These are phyloP conservation scores for Folsomia candida DNA, from an alignment of 2,888 invertebrate genomes.

Conservation along the genomic window DNA sequence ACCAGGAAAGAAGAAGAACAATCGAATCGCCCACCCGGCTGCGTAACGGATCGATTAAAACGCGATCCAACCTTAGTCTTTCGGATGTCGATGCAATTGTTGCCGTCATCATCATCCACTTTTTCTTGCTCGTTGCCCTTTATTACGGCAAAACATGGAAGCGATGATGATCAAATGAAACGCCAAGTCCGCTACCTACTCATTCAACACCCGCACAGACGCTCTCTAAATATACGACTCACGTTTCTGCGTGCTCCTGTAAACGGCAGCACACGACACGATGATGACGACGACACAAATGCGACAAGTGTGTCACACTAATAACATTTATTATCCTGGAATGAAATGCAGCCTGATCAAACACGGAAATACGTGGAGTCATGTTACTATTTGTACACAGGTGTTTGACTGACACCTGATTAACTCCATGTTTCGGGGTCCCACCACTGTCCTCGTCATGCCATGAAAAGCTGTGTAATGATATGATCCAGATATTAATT, in stretches of 20 bases:
- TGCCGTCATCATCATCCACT: background rate
- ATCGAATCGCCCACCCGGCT: conserved; percentile 49
- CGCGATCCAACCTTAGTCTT: conserved; percentile 26
- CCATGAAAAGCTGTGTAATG: too few species aligned
- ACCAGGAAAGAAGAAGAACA: conserved; percentile 26
- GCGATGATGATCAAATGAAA: too few species aligned
- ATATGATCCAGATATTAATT: too few species aligned
- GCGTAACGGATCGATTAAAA: conserved; percentile 49
- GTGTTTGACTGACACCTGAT: too few species aligned
- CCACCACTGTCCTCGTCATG: too few species aligned
- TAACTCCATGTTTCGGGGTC: too few species aligned
- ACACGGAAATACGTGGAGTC: background rate
- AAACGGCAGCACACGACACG: too few species aligned
- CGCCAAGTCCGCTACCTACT: too few species aligned
- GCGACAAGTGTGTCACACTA: background rate
- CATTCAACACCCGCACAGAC: too few species aligned
- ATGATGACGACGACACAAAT: background rate
- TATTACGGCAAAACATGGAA: background rate
- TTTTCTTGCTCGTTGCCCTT: background rate
- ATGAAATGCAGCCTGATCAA: background rate
- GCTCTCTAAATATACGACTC: too few species aligned
- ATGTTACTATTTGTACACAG: background rate
- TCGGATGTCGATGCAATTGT: conserved; percentile 50
- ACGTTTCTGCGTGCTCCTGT: too few species aligned
- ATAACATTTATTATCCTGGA: background rate